Conservation (phyloP, 2,797 vertebrate species). For the Chaunax sp. region DNA sequence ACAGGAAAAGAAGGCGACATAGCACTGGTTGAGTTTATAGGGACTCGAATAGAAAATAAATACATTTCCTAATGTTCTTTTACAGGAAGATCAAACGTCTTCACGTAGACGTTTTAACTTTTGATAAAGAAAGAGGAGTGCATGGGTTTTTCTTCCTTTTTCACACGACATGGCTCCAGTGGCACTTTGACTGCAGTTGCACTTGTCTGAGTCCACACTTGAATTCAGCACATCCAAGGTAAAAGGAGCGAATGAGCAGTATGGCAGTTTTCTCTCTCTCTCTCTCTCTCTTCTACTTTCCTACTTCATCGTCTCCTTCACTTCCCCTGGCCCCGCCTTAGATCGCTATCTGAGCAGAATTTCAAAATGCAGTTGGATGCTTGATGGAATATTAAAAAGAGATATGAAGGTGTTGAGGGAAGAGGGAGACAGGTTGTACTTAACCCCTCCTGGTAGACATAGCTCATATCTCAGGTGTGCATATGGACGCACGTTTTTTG, state of each 20-base stretch:
- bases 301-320: slow-evolving; percentile 27
- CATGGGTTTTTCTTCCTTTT: slow-evolving; percentile 21
- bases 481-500: slow-evolving; percentile 8
- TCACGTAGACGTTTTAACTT: slow-evolving; percentile 18
- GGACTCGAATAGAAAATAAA: slow-evolving; percentile 48
- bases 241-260: slow-evolving; percentile 3
- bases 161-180: slow-evolving; percentile 8
- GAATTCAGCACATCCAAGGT: too few species aligned
- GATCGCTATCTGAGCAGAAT: slow-evolving; percentile 62
- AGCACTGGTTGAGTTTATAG: slow-evolving; percentile 6
- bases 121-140: slow-evolving; percentile 19
- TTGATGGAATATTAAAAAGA: slow-evolving; percentile 53
- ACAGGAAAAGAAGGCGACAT: slow-evolving; percentile 30
- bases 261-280: slow-evolving; percentile 22
- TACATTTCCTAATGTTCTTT: slow-evolving; percentile 22
- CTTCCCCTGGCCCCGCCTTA: slow-evolving; percentile 32
- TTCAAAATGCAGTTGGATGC: slow-evolving; percentile 58
- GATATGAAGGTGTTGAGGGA: slow-evolving; percentile 47
- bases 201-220: slow-evolving; percentile 42
- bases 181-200: slow-evolving; percentile 54
- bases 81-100: slow-evolving; percentile 30
- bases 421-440: slow-evolving; percentile 37
- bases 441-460: slow-evolving; percentile 28
- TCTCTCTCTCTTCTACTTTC: slow-evolving; percentile 25
- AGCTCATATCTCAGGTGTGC: background rate